Evolutionary conservation across 2,113 vertebrate species (phyloP), one percentile per base, ranked within the genome.

Genomic region (Limanda limanda): DNA sequence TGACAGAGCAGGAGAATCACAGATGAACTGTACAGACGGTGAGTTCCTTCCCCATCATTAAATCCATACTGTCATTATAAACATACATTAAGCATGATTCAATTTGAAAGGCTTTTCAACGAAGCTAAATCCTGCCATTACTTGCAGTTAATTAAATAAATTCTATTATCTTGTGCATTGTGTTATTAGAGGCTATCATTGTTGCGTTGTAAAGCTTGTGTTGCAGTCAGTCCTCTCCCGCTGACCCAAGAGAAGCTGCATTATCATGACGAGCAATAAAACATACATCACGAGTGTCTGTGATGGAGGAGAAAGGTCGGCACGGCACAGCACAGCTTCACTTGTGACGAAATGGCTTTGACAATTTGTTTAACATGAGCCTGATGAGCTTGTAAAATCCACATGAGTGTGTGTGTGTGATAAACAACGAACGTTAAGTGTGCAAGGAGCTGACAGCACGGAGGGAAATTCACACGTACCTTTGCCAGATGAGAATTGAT

Each of bases 401-500:
- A 51, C 18, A 31, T 31, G 31, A 31, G 31, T 31, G 31, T 31
- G 31, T 18, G 47, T n/a, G 45, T 3, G 20, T 10, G 21, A 76
- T 68, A 58, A 24, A 71, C 10, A 1, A 51, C 0, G 24, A 1
- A 1, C 23, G 3, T 62, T 21, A 35, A 9, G n/a, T 59, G 42
- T 25, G 35, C 17, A 27, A 54, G 52, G 23, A 68, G 63, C 20
- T 12, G 17, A 42, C 0, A 40, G 42, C 23, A 40, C 13, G 20
- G 23, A 27, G 42, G 31, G 54, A 84, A 71, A 63, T 25, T 54
- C n/a, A 60, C 37, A 76, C 89, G 94, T 95, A 99, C 98, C 97
- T 99, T 98, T 63, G 96, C 96, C 91, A 99, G 91, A 87, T 99
- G 97, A 87, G 97, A 98, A 87, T 99, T 99, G 92, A 99, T 99